Conservation (phyloP, 2,113 vertebrate species). For the Scatophagus argus region DNA sequence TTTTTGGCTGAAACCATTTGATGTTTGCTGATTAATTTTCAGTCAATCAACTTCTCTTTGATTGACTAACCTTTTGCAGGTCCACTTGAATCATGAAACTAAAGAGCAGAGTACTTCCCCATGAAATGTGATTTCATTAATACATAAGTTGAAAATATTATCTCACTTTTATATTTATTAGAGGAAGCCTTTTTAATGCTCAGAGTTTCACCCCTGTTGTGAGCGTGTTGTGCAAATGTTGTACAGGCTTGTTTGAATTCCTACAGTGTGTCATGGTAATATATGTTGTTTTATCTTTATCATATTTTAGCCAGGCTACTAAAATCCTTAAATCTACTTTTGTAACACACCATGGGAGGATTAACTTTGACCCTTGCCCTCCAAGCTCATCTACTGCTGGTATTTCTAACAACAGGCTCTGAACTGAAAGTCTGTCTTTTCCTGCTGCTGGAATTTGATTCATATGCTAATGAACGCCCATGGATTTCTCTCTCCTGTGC, state of each 20-base stretch:
- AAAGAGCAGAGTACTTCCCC: not conserved
- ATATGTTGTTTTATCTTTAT: constrained; percentile 35
- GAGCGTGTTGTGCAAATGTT: not conserved
- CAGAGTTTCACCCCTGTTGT: not conserved
- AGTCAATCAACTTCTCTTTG: not conserved
- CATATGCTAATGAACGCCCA: constrained; percentile 80
- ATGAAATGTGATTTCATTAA: not conserved
- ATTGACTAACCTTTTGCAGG: not conserved
- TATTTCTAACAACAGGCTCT: constrained; percentile 55
- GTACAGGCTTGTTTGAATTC: constrained; percentile 30
- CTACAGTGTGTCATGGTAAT: not conserved
- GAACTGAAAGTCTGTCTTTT: constrained; percentile 62
- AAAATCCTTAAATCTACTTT: constrained; percentile 38
- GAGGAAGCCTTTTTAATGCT: not conserved
- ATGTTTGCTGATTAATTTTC: not conserved
- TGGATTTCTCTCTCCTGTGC: constrained; percentile 70
- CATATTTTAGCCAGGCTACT: constrained; percentile 19
- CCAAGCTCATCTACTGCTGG: constrained; percentile 47
- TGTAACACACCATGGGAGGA: constrained; percentile 27
- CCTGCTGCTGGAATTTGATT: constrained; percentile 77
- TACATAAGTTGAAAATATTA: not conserved
- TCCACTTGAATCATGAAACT: not conserved
- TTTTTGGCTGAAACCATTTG: too few species aligned
- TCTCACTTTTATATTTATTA: not conserved
- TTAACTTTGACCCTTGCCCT: constrained; percentile 47